These are phyloP conservation scores for Amphipyra berbera DNA, from an alignment of 2,888 invertebrate genomes.

Conservation along the genomic window DNA sequence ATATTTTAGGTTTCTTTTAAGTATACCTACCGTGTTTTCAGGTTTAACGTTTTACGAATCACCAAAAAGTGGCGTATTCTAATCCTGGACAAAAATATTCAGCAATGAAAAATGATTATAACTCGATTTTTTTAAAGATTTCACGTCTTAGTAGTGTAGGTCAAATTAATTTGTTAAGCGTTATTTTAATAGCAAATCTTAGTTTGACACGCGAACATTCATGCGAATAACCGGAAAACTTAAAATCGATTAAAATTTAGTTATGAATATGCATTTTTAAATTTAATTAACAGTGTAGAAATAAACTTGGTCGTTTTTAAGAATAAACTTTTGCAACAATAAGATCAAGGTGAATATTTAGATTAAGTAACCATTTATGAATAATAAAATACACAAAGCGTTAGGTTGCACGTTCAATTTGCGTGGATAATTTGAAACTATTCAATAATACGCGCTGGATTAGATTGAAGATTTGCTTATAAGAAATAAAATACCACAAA, in stretches of 20 bases:
- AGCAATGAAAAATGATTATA: constrained; percentile 1
- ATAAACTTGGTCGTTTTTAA: constrained; percentile 21
- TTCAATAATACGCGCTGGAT: constrained; percentile 13
- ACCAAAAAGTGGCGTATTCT: no score
- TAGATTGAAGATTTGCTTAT: constrained; percentile 31
- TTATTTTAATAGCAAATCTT: constrained; percentile 47
- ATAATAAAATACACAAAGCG: constrained; percentile 17
- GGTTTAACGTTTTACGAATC: no score
- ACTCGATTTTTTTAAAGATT: constrained; percentile 19
- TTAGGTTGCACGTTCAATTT: constrained; percentile 21
- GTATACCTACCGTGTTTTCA: no score
- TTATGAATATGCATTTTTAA: constrained; percentile 50
- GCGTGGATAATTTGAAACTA: constrained; percentile 17
- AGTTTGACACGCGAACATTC: constrained; percentile 50
- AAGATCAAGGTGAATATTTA: constrained; percentile 50
- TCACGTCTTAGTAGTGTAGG: constrained; percentile 35
- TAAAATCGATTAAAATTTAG: constrained; percentile 48
- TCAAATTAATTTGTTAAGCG: constrained; percentile 46
- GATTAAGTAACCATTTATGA: constrained; percentile 30
- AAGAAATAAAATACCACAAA: constrained; percentile 49
- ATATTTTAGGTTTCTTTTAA: no score
- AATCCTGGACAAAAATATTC: not conserved
- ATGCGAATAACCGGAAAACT: constrained; percentile 49
- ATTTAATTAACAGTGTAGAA: constrained; percentile 37
- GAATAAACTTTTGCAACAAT: constrained; percentile 40